phyloP scores from a whole-genome alignment of 2,888 invertebrate species.

The Drosophila subsilvestris region DNA sequence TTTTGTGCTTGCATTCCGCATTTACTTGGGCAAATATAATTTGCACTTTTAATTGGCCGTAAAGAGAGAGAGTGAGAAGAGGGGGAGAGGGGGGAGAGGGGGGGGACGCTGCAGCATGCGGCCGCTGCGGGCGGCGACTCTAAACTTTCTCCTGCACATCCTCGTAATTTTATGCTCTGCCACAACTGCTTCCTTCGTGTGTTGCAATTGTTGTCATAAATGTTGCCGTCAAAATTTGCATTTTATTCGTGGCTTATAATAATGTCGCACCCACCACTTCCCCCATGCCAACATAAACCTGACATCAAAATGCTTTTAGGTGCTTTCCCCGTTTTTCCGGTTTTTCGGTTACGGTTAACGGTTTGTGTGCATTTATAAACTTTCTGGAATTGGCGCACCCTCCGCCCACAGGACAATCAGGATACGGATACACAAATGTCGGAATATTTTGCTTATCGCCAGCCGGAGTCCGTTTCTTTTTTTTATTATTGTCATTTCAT shows the following conservation, averaged over 20 bases:
- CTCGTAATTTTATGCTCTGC: slow-evolving; percentile 45
- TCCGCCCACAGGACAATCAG: neutral
- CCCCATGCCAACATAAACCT: slow-evolving; percentile 3
- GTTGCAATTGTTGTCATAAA: slow-evolving; percentile 54
- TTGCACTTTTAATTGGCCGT: slow-evolving; percentile 65
- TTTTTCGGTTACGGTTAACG: slow-evolving; percentile 9
- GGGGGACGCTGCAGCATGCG: slow-evolving; percentile 12
- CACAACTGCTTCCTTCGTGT: slow-evolving; percentile 30
- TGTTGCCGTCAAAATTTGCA: slow-evolving; percentile 47
- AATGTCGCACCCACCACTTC: neutral
- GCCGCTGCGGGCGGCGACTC: slow-evolving; percentile 47
- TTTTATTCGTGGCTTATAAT: slow-evolving; percentile 46
- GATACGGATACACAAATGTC: neutral
- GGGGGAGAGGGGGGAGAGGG: neutral
- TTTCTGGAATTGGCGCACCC: neutral
- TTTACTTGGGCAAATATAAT: slow-evolving; percentile 44
- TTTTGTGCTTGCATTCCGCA: slow-evolving; percentile 7
- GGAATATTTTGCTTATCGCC: neutral
- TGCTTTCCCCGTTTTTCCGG: slow-evolving; percentile 14
- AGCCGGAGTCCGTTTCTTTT: neutral
- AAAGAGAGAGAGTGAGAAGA: slow-evolving; percentile 7
- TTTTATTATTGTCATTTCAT: neutral
- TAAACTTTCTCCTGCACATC: slow-evolving; percentile 47
- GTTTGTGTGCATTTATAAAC: neutral
- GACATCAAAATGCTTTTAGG: slow-evolving; percentile 35